Base-by-base conservation (phyloP, 2,113 vertebrate species). In the Lichenostomus cassidix region DNA sequence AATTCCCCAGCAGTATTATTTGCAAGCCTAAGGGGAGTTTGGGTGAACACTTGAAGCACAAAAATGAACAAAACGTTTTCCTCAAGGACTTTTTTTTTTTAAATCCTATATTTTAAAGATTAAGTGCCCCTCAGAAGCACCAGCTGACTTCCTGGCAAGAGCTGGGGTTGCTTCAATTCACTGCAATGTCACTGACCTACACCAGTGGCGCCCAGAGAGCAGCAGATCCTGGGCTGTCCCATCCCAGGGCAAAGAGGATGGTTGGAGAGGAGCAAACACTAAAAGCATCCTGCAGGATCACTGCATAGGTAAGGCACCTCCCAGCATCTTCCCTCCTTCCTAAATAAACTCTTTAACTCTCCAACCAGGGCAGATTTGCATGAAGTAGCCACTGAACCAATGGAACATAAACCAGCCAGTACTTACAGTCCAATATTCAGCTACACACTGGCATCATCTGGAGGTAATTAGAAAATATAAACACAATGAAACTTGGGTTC, bases 401-500 rank as follows among this genome's bases (percentile, higher is more conserved):
- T 2, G 11, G 64, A 46, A 71, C 64, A 84, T 78, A 68, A 83
- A 67, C n/a, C 91, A 94, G 58, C 55, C 29, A 59, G 62, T 80
- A 17, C 58, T 95, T 64, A 90, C 69, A 92, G 16, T 23, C 67
- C 95, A 53, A 21, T 49, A 60, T 76, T 73, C 59, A 69, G 86
- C 89, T 60, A 50, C 89, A 89, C 73, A 37, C 53, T 56, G 78
- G 84, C 92, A 85, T 75, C 92, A 96, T 96, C 96, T 97, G 96
- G 4, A 67, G 95, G 70, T 37, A 84, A 95, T 98, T 87, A 97
- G 83, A 93, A 93, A 95, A 93, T 47, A 95, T 62, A 88, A 88
- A 89, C 89, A 62, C 92, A 92, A 91, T 64, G 81, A 63, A 92
- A 83, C 64, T 47, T 31, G 53, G 58, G 86, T 59, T 95, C 94